Base-by-base conservation (phyloP, 2,797 vertebrate species). In the Dryobates pubescens region DNA sequence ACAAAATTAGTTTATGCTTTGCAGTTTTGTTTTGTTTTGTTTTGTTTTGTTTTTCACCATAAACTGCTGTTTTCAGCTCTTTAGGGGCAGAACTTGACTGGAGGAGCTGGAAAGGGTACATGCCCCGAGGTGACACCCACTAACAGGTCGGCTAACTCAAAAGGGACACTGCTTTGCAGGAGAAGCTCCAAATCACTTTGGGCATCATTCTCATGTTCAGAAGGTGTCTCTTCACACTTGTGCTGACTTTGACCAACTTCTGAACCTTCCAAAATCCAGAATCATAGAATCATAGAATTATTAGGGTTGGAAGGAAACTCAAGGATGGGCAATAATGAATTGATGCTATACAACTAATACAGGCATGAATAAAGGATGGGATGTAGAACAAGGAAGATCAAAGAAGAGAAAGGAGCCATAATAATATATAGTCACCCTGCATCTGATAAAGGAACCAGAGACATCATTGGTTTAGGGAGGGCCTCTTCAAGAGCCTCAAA, bases 131-230 rank as follows among this genome's bases (percentile, higher is more conserved):
- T 17, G 29, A 27, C 16, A 32, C 14, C 62, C 5, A 22, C 0
- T 0, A 36, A 43, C 3, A 47, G 30, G 26, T 43, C 30, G 41
- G 49, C 16, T 56, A 72, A 56, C 1, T 13, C 30, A 67, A 69
- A 75, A 49, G 16, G 38, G 24, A 71, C n/a, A 6, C 7, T 0
- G 0, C 38, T 61, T 82, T 71, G 58, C 5, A 62, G 8, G 5
- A 79, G 20, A 16, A 82, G 16, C n/a, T 73, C 24, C 22, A 18
- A 78, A 38, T 45, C 34, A 51, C 4, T 29, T 51, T 19, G 17
- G 16, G 3, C 0, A 0, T 18, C 10, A 59, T n/a, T 7, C 20
- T 36, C 0, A 0, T 36, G 17, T 56, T 62, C 38, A 51, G 27
- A 36, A 86, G 72, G 36, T 19, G 22, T 17, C 27, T 74, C 11